phyloP scores from a whole-genome alignment of 2,888 invertebrate species.

The Chrysodeixis includens region DNA sequence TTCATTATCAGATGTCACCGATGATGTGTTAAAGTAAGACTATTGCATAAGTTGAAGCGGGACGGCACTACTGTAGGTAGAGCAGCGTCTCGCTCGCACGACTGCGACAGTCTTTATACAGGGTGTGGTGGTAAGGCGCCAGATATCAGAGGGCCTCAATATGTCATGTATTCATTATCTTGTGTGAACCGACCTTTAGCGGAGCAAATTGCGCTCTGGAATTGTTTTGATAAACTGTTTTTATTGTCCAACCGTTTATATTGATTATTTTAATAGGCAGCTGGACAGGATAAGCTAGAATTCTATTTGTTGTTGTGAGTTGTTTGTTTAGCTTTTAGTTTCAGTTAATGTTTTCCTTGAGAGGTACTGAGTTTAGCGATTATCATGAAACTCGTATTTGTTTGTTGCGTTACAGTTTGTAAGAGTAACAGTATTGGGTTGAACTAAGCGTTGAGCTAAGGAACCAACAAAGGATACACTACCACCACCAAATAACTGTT shows the following conservation, averaged over 20 bases:
- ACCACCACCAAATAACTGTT: too few species aligned
- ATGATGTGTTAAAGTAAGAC: too few species aligned
- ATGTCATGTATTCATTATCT: conserved; percentile 83
- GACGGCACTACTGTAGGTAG: neutral
- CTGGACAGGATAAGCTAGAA: conserved; percentile 1
- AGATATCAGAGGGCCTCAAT: conserved; percentile 78
- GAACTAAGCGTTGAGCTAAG: too few species aligned
- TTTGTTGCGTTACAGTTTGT: too few species aligned
- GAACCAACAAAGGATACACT: too few species aligned
- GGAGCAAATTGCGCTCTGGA: conserved; percentile 37
- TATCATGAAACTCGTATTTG: too few species aligned
- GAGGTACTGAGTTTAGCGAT: too few species aligned
- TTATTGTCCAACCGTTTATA: conserved; percentile 24
- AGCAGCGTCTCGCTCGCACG: neutral
- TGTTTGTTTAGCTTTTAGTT: neutral
- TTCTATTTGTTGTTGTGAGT: neutral
- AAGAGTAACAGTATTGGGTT: too few species aligned
- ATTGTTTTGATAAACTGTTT: conserved; percentile 43
- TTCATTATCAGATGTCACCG: conserved; percentile 72
- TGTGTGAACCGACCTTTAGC: conserved; percentile 72
- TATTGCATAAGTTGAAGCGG: neutral
- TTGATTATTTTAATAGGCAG: conserved; percentile 15
- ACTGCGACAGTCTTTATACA: neutral
- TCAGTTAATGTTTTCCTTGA: too few species aligned
- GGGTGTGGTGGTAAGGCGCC: neutral